These are phyloP conservation scores for Chydorus sphaericus DNA, from an alignment of 2,888 invertebrate genomes.

Conservation along the genomic window DNA sequence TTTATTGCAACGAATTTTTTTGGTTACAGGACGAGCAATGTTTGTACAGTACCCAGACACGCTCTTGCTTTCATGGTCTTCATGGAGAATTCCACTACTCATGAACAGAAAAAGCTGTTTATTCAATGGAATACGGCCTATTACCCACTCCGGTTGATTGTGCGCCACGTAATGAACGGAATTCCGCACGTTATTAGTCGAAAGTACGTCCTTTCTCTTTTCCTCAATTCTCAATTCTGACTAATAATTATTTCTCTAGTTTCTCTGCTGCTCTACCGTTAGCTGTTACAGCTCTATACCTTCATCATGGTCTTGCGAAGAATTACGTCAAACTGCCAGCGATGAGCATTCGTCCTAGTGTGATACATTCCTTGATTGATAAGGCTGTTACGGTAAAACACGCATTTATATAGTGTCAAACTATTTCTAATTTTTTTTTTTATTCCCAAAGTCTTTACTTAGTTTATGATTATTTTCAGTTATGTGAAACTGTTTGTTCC, in stretches of 20 bases:
- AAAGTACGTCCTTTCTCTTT: neutral
- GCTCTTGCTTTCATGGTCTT: neutral
- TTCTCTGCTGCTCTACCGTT: neutral
- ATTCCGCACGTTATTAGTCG: neutral
- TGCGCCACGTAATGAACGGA: constrained; percentile 1
- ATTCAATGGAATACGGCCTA: neutral
- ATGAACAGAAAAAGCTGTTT: constrained; percentile 1
- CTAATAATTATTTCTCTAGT: neutral
- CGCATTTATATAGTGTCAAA: no score
- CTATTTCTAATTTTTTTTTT: constrained; percentile 14
- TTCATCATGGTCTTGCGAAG: neutral
- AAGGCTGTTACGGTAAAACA: neutral
- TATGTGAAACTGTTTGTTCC: constrained; percentile 25
- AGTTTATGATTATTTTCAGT: constrained; percentile 34
- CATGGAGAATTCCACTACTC: neutral
- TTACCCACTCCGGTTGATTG: neutral
- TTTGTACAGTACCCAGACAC: neutral
- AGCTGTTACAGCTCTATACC: neutral
- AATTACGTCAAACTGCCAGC: neutral
- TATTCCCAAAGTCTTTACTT: constrained; percentile 26
- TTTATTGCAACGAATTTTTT: neutral
- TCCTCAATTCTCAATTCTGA: neutral
- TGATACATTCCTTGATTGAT: neutral
- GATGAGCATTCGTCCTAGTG: neutral
- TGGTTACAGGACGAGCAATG: neutral